Evolutionary conservation across 2,888 invertebrate species (phyloP).

Genomic region (Balanococcus diminutus): DNA sequence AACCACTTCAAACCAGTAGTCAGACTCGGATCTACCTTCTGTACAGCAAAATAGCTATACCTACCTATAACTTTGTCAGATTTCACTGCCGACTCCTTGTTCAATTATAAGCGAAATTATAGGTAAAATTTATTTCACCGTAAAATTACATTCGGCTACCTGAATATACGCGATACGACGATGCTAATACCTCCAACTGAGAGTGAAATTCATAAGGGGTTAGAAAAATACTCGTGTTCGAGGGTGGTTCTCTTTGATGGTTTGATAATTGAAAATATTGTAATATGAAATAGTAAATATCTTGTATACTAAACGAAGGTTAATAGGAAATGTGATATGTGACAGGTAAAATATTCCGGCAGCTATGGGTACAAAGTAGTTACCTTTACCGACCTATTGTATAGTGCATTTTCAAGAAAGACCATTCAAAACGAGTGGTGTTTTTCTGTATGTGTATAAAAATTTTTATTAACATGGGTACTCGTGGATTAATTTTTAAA

Average conservation of each 20-base stretch:
- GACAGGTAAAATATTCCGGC: background rate
- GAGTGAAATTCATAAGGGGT: constrained; percentile 29
- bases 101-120: constrained; percentile 21
- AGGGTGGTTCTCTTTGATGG: background rate
- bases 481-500: background rate
- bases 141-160: constrained; percentile 53
- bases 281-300: background rate
- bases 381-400: background rate
- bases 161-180: constrained; percentile 6
- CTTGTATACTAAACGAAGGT: background rate
- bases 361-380: background rate
- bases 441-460: background rate
- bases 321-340: constrained; percentile 42
- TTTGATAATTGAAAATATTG: background rate
- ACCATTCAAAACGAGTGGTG: background rate
- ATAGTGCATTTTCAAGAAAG: background rate
- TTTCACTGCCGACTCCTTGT: background rate
- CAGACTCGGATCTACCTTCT: background rate
- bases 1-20: constrained; percentile 34
- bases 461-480: background rate
- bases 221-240: background rate
- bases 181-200: constrained; percentile 11
- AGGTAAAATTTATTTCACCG: constrained; percentile 45
- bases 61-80: background rate
- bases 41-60: background rate